These are phyloP conservation scores for Caenorhabditis zanzibari DNA, from an alignment of 2,888 invertebrate species.

Conservation along the genomic window DNA sequence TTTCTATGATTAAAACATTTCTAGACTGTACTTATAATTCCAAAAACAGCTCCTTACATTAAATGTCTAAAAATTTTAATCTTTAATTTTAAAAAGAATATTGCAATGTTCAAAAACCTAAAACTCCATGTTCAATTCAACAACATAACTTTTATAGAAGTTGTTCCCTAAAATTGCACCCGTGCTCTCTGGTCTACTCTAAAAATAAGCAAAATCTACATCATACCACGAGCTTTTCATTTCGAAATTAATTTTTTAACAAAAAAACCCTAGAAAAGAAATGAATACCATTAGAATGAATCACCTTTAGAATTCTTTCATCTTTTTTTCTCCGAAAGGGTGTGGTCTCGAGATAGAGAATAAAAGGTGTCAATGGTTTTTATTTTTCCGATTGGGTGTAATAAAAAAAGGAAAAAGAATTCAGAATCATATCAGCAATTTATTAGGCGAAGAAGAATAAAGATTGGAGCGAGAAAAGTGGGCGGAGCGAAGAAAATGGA, in stretches of 20 bases:
- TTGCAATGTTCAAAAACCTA: background rate
- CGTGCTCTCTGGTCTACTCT: slow-evolving; percentile 1
- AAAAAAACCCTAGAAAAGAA: slow-evolving; percentile 1
- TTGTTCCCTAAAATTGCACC: background rate
- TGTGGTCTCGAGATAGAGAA: slow-evolving; percentile 30
- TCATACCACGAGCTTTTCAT: background rate
- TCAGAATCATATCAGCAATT: slow-evolving; percentile 23
- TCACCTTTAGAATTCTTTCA: slow-evolving; percentile 23
- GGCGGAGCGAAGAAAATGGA: background rate
- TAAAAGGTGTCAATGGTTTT: slow-evolving; percentile 38
- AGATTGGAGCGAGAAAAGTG: background rate
- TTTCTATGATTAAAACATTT: too few relatives aligned
- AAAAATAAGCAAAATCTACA: too few relatives aligned
- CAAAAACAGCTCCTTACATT: too few relatives aligned
- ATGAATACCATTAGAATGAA: slow-evolving; percentile 23
- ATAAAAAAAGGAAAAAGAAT: slow-evolving; percentile 5
- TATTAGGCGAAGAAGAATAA: slow-evolving; percentile 32
- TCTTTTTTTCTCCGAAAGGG: slow-evolving; percentile 20
- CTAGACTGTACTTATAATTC: too few relatives aligned
- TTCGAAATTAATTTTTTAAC: slow-evolving; percentile 10
- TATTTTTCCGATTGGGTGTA: background rate
- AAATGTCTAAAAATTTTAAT: too few relatives aligned
- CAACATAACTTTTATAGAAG: background rate
- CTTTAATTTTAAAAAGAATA: too few relatives aligned
- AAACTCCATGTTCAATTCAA: too few relatives aligned